phyloP scores from a whole-genome alignment of 2,113 vertebrate genomes.

The Hippocampus guttulatus region DNA sequence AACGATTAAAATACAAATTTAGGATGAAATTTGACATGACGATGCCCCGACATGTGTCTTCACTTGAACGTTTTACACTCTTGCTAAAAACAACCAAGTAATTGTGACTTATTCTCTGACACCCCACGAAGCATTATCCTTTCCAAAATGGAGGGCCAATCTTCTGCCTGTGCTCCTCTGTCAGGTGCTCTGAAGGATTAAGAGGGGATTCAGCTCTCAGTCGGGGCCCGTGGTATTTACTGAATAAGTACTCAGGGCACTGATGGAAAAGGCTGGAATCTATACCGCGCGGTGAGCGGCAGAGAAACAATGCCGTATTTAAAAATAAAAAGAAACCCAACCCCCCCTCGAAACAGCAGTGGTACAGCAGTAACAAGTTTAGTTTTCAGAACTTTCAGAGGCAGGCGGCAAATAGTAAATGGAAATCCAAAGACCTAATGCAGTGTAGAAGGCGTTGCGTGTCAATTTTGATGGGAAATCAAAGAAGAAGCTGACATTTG shows the following conservation, averaged over 20 bases:
- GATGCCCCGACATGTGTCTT: neutral
- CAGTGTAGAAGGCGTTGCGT: neutral
- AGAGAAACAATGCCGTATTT: neutral
- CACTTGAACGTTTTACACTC: neutral
- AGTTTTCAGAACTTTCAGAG: constrained; percentile 9
- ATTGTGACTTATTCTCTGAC: neutral
- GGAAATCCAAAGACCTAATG: neutral
- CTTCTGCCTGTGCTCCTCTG: constrained; percentile 26
- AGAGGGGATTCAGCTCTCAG: constrained; percentile 36
- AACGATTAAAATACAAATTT: too few relatives aligned
- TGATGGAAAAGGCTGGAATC: constrained; percentile 32
- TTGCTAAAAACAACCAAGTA: too few relatives aligned
- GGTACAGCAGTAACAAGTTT: neutral
- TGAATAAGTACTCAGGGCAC: constrained; percentile 20
- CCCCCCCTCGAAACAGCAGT: neutral
- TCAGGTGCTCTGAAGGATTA: constrained; percentile 34
- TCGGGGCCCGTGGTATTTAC: constrained; percentile 30
- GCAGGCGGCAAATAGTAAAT: neutral
- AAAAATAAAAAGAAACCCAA: too few relatives aligned
- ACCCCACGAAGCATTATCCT: constrained; percentile 27
- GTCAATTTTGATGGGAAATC: neutral
- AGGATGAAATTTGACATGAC: too few relatives aligned
- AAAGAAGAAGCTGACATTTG: neutral
- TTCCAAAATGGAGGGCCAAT: constrained; percentile 32
- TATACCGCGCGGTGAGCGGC: constrained; percentile 19